Conservation (phyloP, 2,888 invertebrate species). For the Imbricaverruca yamaguchii region DNA sequence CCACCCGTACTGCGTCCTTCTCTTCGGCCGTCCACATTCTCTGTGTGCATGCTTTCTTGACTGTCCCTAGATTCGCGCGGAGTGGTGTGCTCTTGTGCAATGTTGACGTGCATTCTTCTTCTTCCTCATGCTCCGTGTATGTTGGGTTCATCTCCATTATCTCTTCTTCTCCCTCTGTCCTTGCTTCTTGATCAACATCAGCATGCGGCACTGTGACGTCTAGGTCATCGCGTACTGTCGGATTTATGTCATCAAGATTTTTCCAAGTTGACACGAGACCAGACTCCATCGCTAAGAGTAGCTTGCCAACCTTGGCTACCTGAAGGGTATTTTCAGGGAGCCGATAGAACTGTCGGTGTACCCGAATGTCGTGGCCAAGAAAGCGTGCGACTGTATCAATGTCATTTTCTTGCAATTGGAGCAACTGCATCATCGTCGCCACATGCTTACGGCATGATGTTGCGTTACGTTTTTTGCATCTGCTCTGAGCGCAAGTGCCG, state of each 20-base stretch:
- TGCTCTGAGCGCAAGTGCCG: background rate
- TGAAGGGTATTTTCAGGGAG: background rate
- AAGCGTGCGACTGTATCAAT: background rate
- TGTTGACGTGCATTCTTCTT: too few relatives aligned
- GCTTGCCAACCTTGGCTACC: background rate
- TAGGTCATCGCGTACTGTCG: background rate
- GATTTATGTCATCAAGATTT: background rate
- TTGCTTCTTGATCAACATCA: too few relatives aligned
- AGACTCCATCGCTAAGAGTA: background rate
- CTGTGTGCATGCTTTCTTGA: background rate
- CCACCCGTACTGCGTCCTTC: background rate
- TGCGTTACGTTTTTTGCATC: slow-evolving; percentile 1
- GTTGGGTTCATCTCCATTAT: too few relatives aligned
- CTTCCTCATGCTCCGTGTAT: too few relatives aligned
- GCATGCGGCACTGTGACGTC: background rate
- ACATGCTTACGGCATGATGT: background rate
- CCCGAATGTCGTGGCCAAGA: background rate
- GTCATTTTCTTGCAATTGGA: background rate
- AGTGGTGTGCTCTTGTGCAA: too few relatives aligned
- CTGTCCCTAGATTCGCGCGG: too few relatives aligned
- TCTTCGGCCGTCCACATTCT: background rate
- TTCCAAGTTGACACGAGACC: background rate
- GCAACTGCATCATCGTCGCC: background rate
- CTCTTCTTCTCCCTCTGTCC: too few relatives aligned
- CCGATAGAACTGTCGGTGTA: background rate